These are phyloP conservation scores for Nemotelus pantherinus DNA, from an alignment of 2,888 invertebrate species.

Conservation along the genomic window DNA sequence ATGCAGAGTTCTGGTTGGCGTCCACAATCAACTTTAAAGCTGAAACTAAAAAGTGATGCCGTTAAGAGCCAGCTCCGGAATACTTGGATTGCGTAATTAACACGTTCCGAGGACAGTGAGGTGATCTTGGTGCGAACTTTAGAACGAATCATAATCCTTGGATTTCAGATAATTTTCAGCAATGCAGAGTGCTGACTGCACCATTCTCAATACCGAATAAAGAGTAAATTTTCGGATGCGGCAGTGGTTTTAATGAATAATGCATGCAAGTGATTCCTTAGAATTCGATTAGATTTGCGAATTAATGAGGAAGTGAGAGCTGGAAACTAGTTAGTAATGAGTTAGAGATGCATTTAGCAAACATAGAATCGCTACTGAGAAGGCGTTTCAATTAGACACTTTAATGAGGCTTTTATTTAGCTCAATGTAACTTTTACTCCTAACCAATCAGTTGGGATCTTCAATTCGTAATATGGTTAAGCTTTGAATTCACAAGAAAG, in stretches of 20 bases:
- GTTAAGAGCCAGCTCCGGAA: background rate
- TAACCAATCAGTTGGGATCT: too few species aligned
- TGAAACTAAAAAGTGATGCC: conserved; percentile 3
- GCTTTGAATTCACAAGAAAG: too few species aligned
- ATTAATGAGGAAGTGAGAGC: too few species aligned
- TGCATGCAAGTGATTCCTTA: background rate
- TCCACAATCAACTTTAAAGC: conserved; percentile 35
- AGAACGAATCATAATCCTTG: conserved; percentile 12
- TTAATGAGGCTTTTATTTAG: too few species aligned
- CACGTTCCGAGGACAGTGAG: conserved; percentile 16
- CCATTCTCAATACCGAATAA: background rate
- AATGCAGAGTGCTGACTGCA: background rate
- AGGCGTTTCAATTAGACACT: too few species aligned
- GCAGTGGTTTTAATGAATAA: conserved; percentile 3
- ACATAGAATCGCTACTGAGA: too few species aligned
- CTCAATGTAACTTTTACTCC: too few species aligned
- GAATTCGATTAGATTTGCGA: too few species aligned
- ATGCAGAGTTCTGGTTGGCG: background rate
- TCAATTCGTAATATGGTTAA: too few species aligned
- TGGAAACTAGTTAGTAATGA: too few species aligned
- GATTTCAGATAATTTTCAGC: background rate
- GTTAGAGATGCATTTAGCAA: too few species aligned
- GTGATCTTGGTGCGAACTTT: background rate
- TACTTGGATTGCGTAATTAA: conserved; percentile 5
- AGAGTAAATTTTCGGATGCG: background rate